Evolutionary conservation across 2,888 invertebrate genomes (phyloP), one percentile per base, ranked within the genome.

Genomic region (Agriopis leucophaearia): DNA sequence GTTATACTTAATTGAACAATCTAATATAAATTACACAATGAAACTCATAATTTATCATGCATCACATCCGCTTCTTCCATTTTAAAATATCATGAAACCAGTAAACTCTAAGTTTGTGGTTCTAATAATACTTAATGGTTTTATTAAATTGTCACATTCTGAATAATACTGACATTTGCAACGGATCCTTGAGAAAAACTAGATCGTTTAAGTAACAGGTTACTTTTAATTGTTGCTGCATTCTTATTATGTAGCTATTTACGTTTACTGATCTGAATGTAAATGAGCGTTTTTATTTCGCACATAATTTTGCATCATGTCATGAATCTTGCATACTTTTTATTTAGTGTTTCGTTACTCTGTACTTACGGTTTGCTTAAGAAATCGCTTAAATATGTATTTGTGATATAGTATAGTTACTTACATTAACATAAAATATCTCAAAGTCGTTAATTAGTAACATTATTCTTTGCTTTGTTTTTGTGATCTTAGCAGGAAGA

Each of bases 121-220:
- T 52, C 40, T 50, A 54, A 45, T 64, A 54, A 57, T 63, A 45
- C 18, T 58, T 60, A 44, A 27, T 59, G 56, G 56, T 59, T 65
- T 54, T 54, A 62, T 63, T 61, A 40, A 66, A 72, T 64, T 69
- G 70, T 68, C 67, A 66, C 69, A 69, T 69, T 74, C 61, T 69
- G 42, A 56, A 70, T 64, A 68, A 64, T 59, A 54, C 27, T 62
- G 55, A 67, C 60, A 64, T 70, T 60, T 67, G 51, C 65, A 66
- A 69, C 66, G 58, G 74, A 81, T 80, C 83, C 86, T 84, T 84
- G 84, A 82, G 80, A 78, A 78, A 79, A 84, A 80, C 81, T 83
- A 79, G 83, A 83, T 77, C 80, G 70, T 74, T 73, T 73, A 71
- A 77, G 76, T 75, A 78, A 78, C 78, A 78, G 64, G 78, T 77